Evolutionary conservation across 2,113 vertebrate species (phyloP).

Genomic region (Malurus alboscapulatus): DNA sequence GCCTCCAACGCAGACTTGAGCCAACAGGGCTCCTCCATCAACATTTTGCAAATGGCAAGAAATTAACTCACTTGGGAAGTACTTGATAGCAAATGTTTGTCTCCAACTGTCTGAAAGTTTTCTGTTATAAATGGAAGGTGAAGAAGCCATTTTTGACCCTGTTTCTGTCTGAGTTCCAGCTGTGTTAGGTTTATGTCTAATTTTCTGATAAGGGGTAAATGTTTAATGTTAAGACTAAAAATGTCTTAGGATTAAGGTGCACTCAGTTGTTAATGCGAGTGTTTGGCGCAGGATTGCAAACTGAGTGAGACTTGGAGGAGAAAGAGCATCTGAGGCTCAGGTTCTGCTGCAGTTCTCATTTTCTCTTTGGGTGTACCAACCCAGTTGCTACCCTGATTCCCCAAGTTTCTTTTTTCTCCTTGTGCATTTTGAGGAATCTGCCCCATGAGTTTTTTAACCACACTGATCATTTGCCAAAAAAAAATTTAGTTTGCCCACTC

Average conservation of each 20-base stretch:
- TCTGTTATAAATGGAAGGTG: not conserved
- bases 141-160: not conserved
- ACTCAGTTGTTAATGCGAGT: not conserved
- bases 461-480: not conserved
- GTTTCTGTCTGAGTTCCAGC: not conserved
- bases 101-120: not conserved
- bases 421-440: not conserved
- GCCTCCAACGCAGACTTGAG: not conserved
- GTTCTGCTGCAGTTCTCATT: not conserved
- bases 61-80: not conserved
- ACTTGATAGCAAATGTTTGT: not conserved
- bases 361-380: not conserved
- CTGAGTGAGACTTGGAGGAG: not conserved
- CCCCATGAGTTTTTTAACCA: not conserved
- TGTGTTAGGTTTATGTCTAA: not conserved
- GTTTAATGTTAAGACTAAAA: not conserved
- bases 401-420: not conserved
- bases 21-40: not conserved
- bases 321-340: not conserved
- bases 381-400: not conserved
- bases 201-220: not conserved
- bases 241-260: not conserved
- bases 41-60: not conserved
- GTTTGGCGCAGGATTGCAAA: not conserved
- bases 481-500: not conserved